phyloP scores from a whole-genome alignment of 2,113 vertebrate species.

The Sturnira hondurensis region DNA sequence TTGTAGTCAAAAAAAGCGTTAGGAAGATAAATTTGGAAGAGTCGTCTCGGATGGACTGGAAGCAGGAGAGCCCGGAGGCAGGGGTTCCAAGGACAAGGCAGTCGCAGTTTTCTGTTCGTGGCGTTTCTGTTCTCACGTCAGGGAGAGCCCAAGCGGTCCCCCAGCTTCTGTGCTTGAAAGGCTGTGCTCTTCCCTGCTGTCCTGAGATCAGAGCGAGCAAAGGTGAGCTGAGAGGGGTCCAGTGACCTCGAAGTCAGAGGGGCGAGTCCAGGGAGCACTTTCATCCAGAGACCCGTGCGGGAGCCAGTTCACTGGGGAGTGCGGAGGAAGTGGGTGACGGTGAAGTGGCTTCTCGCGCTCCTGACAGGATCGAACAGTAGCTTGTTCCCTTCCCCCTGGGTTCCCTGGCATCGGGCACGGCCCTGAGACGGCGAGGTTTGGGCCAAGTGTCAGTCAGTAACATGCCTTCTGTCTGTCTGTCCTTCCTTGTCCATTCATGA shows the following conservation, averaged over 20 bases:
- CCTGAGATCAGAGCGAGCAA: not conserved
- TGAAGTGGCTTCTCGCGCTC: not conserved
- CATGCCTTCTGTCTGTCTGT: not conserved
- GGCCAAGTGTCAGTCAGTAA: not conserved
- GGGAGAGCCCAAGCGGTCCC: not conserved
- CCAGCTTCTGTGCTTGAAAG: not conserved
- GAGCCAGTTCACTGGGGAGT: not conserved
- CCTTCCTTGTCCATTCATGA: not conserved
- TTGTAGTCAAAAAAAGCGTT: not conserved
- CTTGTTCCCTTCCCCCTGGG: not conserved
- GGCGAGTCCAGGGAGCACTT: not conserved
- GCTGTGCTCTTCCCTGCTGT: not conserved
- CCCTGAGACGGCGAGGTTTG: not conserved
- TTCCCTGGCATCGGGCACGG: not conserved
- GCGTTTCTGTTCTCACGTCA: too few species aligned
- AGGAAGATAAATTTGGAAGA: not conserved
- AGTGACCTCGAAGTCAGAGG: not conserved
- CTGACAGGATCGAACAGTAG: not conserved
- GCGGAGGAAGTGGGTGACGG: not conserved
- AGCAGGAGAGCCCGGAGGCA: not conserved
- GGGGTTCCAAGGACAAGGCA: not conserved
- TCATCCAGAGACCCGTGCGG: not conserved
- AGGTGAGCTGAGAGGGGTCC: not conserved
- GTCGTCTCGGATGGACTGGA: not conserved
- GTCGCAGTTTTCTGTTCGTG: not conserved